Base-by-base conservation (phyloP, 2,888 invertebrate species). In the Lithophane ornitopus region DNA sequence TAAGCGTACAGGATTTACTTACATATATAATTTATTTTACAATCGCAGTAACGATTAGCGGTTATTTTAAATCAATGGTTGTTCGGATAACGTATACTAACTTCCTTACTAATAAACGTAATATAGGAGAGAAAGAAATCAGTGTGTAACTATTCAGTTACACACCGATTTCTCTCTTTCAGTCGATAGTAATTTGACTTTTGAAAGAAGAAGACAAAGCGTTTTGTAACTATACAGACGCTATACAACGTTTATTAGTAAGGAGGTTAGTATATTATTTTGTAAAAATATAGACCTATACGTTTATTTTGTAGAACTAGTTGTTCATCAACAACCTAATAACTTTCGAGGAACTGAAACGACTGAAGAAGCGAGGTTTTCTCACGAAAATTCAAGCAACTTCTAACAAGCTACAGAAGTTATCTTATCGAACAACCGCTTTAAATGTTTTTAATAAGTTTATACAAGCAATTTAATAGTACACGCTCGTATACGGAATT, bases 61-160 rank as follows among this genome's bases (percentile, higher is more conserved):
- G 4, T 44, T 59, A 26, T 52, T 59, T 76, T 26, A 7, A 28
- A 74, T 26, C 8, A 46, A 28, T 75, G 16, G 11, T 54, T 39
- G 11, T n/a, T 41, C 3, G 49, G 16, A 12, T n/a, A 28, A 71
- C 28, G 59, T 44, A n/a, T n/a, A n/a, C n/a, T n/a, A n/a, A n/a
- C n/a, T n/a, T n/a, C n/a, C n/a, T n/a, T n/a, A n/a, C n/a, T n/a
- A n/a, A n/a, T n/a, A n/a, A n/a, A n/a, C n/a, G n/a, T n/a, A n/a
- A n/a, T n/a, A n/a, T n/a, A n/a, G n/a, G n/a, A n/a, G n/a, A n/a
- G n/a, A n/a, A n/a, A n/a, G n/a, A n/a, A n/a, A n/a, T n/a, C n/a
- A n/a, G n/a, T n/a, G n/a, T n/a, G n/a, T n/a, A n/a, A n/a, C n/a
- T n/a, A n/a, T n/a, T n/a, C n/a, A n/a, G n/a, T n/a, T n/a, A n/a